Percentiles rank a stretch among this genome's conserved stretches.
phyloP scores from a whole-genome alignment of 2,888 invertebrate genomes.

The Keiferia lycopersicella region DNA sequence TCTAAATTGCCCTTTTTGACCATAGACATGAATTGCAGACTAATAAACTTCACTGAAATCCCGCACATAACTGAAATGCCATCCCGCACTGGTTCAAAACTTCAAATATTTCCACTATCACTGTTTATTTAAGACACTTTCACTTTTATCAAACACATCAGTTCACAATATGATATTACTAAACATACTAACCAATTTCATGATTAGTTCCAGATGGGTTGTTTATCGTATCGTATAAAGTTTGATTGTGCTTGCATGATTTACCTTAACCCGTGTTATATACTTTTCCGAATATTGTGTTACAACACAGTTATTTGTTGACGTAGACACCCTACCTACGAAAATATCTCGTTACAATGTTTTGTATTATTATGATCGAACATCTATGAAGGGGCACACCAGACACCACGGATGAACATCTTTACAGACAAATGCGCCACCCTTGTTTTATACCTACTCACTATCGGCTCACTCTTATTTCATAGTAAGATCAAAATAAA shows the following conservation, averaged over 20 bases:
- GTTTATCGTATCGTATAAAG: slow-evolving; percentile 48
- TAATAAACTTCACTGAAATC: no score
- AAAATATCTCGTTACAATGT: slow-evolving; percentile 59
- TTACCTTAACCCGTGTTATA: slow-evolving; percentile 61
- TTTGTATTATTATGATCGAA: slow-evolving; percentile 62
- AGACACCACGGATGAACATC: background rate
- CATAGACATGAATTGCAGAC: no score
- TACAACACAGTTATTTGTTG: slow-evolving; percentile 63
- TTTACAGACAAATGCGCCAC: background rate
- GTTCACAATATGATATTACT: slow-evolving; percentile 32
- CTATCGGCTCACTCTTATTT: background rate
- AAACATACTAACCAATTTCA: slow-evolving; percentile 62
- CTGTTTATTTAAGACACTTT: slow-evolving; percentile 5
- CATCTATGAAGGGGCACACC: slow-evolving; percentile 46
- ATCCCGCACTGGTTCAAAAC: no score
- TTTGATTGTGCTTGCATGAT: slow-evolving; percentile 56
- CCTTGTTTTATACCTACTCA: background rate
- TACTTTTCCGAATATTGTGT: slow-evolving; percentile 64
- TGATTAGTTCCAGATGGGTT: slow-evolving; percentile 47
- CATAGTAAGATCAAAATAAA: no score
- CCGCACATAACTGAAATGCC: no score
- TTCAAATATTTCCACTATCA: background rate
- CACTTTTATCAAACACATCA: slow-evolving; percentile 18
- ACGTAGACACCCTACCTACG: slow-evolving; percentile 39
- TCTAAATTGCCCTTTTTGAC: no score